Evolutionary conservation across 2,113 vertebrate species (phyloP).

Genomic region (Pteruthius melanotis): DNA sequence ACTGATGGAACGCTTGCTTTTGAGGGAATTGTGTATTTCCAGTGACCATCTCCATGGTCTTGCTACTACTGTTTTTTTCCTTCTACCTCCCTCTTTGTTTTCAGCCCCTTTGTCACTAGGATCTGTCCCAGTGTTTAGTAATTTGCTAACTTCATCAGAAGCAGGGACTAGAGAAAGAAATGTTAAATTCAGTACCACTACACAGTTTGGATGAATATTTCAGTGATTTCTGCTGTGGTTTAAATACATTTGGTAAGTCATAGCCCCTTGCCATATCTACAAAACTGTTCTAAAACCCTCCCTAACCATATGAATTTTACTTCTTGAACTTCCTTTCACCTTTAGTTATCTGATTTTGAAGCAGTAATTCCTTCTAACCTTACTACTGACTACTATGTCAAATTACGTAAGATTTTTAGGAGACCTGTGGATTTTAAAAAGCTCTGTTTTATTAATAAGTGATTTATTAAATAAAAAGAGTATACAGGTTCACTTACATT

Average conservation of each 20-base stretch:
- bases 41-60: neutral
- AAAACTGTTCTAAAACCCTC: neutral
- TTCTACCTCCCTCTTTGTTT: neutral
- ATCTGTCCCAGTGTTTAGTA: neutral
- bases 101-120: neutral
- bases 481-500: conserved; percentile 82
- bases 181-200: neutral
- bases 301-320: neutral
- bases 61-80: neutral
- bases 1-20: neutral
- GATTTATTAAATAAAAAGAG: neutral
- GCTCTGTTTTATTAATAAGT: neutral
- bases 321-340: neutral
- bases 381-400: neutral
- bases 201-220: neutral
- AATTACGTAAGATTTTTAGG: neutral
- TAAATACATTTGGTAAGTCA: neutral
- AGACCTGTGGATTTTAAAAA: neutral
- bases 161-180: neutral
- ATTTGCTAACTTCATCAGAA: neutral
- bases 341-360: neutral
- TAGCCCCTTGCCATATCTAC: neutral
- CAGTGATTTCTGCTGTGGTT: neutral
- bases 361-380: neutral
- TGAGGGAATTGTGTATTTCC: neutral